phyloP scores from a whole-genome alignment of 2,888 invertebrate genomes.

The Hartigia nigra region DNA sequence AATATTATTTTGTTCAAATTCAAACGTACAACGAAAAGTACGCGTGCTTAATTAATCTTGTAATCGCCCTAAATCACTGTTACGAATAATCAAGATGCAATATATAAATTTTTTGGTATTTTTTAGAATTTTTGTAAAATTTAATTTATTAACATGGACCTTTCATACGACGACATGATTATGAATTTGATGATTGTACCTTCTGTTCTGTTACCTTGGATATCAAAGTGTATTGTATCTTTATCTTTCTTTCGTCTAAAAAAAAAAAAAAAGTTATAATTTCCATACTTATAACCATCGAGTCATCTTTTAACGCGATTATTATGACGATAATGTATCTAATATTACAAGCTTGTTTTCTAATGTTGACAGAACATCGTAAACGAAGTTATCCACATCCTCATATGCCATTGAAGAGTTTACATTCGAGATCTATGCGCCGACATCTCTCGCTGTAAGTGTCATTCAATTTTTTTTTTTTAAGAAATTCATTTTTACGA shows the following conservation, averaged over 20 bases:
- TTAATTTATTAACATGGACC: background rate
- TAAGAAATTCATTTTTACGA: background rate
- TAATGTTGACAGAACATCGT: slow-evolving; percentile 69
- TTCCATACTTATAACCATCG: background rate
- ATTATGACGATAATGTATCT: background rate
- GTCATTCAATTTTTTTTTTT: background rate
- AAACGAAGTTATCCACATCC: slow-evolving; percentile 74
- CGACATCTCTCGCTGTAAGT: slow-evolving; percentile 67
- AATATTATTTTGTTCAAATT: background rate
- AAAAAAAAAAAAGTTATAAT: too few species aligned
- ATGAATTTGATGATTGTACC: background rate
- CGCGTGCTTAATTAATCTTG: too few species aligned
- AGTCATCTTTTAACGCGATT: background rate
- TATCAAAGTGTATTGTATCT: too few species aligned
- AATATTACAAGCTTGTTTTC: background rate
- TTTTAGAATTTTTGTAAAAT: background rate
- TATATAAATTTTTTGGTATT: background rate
- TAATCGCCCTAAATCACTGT: too few species aligned
- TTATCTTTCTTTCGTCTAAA: too few species aligned
- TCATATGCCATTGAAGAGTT: slow-evolving; percentile 72
- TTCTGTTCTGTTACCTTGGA: background rate
- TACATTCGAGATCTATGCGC: slow-evolving; percentile 70
- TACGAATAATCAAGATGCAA: background rate
- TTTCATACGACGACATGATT: background rate
- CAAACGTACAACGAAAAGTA: too few species aligned